Conservation (phyloP, 2,113 vertebrate species). For the Montifringilla adamsi region DNA sequence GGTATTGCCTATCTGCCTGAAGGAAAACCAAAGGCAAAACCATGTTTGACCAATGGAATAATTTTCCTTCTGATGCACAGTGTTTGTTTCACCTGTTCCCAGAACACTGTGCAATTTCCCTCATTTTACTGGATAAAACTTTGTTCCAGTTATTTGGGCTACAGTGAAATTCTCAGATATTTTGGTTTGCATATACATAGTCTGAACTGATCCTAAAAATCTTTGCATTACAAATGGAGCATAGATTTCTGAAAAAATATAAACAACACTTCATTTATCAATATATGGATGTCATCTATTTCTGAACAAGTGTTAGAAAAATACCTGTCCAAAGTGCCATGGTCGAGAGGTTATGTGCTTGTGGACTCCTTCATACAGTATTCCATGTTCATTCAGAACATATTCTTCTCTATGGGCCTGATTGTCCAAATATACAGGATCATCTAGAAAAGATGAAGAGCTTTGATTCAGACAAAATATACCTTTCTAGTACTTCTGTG, state of each 20-base stretch:
- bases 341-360: conserved; percentile 55
- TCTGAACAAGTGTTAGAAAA: not conserved
- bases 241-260: not conserved
- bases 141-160: not conserved
- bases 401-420: conserved; percentile 62
- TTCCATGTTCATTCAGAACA: conserved; percentile 65
- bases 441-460: conserved; percentile 50
- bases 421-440: conserved; percentile 63
- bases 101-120: not conserved
- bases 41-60: not conserved
- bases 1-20: not conserved
- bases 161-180: not conserved
- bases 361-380: conserved; percentile 62
- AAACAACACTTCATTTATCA: not conserved
- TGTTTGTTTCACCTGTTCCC: not conserved
- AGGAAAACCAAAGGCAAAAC: not conserved
- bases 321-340: conserved; percentile 71
- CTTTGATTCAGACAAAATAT: not conserved
- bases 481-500: not conserved
- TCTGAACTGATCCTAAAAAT: not conserved
- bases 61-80: not conserved
- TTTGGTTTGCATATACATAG: not conserved
- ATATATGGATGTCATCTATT: not conserved
- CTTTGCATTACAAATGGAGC: not conserved
- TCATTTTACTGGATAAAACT: not conserved